phyloP scores from a whole-genome alignment of 1,140 invertebrate species.

The Drosophila murphyi region DNA sequence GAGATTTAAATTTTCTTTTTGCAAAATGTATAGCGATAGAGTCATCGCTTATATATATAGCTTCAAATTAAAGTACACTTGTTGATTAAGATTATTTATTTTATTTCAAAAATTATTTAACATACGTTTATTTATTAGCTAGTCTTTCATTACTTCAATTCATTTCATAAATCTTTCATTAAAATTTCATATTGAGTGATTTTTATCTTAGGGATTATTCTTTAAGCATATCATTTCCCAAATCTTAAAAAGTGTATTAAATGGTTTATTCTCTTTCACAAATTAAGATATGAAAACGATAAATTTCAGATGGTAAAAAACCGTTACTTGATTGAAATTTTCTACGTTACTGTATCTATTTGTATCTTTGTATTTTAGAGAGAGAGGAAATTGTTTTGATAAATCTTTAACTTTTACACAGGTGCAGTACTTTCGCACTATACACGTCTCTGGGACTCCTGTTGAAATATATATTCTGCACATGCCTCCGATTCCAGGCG shows the following conservation, averaged over 20 bases:
- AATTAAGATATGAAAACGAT: slow-evolving; percentile 13
- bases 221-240: slow-evolving; percentile 21
- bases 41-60: too few species aligned
- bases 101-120: slow-evolving; percentile 42
- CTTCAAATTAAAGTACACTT: not conserved
- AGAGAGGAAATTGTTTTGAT: slow-evolving; percentile 10
- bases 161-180: slow-evolving; percentile 44
- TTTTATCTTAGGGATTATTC: slow-evolving; percentile 28
- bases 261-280: slow-evolving; percentile 7
- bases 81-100: slow-evolving; percentile 18
- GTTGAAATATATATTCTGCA: slow-evolving; percentile 80
- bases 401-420: slow-evolving; percentile 7
- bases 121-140: slow-evolving; percentile 35
- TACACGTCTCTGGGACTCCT: slow-evolving; percentile 52
- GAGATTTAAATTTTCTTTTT: too few species aligned
- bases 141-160: slow-evolving; percentile 37
- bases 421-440: not conserved
- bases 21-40: too few species aligned
- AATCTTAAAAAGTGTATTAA: slow-evolving; percentile 25
- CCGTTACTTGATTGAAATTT: slow-evolving; percentile 18
- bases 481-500: slow-evolving; percentile 69
- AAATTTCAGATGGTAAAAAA: slow-evolving; percentile 3
- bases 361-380: not conserved
- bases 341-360: slow-evolving; percentile 15
- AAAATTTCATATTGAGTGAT: slow-evolving; percentile 36